Base-by-base conservation (phyloP, 2,888 invertebrate species). In the Philopedon plagiatum region DNA sequence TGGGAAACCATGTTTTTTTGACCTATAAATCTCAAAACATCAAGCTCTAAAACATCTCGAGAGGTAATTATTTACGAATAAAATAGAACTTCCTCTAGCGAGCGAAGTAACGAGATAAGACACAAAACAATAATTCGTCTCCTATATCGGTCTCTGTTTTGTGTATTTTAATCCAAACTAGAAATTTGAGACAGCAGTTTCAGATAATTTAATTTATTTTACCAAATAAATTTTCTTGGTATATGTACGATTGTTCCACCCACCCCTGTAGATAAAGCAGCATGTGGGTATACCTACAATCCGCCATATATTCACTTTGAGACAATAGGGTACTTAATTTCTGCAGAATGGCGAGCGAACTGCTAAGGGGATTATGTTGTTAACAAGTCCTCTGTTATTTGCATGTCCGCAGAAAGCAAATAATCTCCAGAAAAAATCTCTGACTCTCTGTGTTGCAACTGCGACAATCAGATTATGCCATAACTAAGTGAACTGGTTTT, bases 301-400 rank as follows among this genome's bases (percentile, higher is more conserved):
- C 32, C 69, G 15, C 67, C 51, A 67, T 60, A 67, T 67, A 67
- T 67, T 58, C 60, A 49, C 23, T 23, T 46, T 58, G 44, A 69
- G 62, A 69, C 69, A 69, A 69, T 69, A 32, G 63, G 69, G 63
- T 57, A 69, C 69, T 69, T 69, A 69, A 62, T 69, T 69, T 69
- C 63, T 63, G 34, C 56, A 54, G 61, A 54, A 69, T 62, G 54
- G 69, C 69, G 54, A 63, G 39, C 69, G 32, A 44, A 69, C 56
- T 21, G 63, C 56, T 63, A 63, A 69, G 54, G 69, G 63, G 69
- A 69, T 69, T 69, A 69, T 69, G 69, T 69, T 69, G 69, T 69
- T 69, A 69, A 63, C 69, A 69, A 69, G 69, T 63, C 56, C 69
- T 23, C 54, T 15, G 63, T 49, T 69, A 69, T 69, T 69, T 69